Evolutionary conservation across 2,113 vertebrate species (phyloP).

Genomic region (Baryphthengus martii): DNA sequence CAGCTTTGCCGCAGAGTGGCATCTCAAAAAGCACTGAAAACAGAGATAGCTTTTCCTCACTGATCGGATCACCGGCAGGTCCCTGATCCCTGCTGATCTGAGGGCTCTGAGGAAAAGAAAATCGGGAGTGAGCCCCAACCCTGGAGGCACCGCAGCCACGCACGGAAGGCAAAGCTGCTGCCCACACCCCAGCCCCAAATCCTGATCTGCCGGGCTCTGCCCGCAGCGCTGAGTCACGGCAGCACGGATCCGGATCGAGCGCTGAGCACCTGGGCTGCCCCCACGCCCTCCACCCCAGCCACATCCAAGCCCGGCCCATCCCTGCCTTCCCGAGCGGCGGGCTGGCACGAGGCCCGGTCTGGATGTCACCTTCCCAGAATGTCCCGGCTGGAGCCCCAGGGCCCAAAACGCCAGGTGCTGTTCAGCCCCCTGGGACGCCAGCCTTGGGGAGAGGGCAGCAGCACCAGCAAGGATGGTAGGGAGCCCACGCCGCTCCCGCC

Average conservation of each 20-base stretch:
- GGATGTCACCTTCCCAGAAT: background rate
- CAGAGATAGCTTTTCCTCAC: background rate
- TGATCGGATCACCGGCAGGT: background rate
- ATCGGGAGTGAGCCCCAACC: background rate
- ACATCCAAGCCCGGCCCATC: background rate
- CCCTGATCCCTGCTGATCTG: background rate
- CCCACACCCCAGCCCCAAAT: background rate
- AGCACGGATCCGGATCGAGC: background rate
- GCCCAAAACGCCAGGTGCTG: accelerated
- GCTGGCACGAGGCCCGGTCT: background rate
- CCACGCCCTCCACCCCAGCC: accelerated
- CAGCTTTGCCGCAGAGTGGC: background rate
- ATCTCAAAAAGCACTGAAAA: background rate
- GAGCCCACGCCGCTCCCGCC: accelerated
- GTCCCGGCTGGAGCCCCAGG: background rate
- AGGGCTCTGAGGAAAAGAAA: background rate
- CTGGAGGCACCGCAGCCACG: background rate
- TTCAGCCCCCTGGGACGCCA: background rate
- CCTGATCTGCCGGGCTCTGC: background rate
- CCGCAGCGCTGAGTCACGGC: background rate
- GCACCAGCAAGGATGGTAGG: accelerated
- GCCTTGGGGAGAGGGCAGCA: background rate
- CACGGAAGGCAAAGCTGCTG: background rate
- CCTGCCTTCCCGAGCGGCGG: accelerated
- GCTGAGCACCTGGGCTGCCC: background rate